Evolutionary conservation across 1,140 invertebrate species (phyloP).

Genomic region (Rhyacophila brunnea): DNA sequence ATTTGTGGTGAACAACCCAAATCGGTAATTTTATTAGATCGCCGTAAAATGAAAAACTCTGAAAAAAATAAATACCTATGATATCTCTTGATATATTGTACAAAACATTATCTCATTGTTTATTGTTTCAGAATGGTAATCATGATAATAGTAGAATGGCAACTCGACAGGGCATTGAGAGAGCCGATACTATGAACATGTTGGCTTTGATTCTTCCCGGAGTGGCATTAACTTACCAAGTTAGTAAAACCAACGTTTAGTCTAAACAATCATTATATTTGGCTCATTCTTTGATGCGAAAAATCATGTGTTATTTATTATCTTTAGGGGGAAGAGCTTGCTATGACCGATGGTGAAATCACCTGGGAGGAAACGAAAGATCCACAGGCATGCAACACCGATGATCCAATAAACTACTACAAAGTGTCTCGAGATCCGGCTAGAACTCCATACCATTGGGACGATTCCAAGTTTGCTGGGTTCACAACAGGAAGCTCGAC

Average conservation of each 20-base stretch:
- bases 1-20: too few relatives aligned
- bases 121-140: constrained; percentile 59
- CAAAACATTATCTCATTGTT: too few relatives aligned
- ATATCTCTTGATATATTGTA: too few relatives aligned
- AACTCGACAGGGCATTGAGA: constrained; percentile 57
- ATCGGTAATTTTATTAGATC: too few relatives aligned
- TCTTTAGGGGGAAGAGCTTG: constrained; percentile 35
- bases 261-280: too few relatives aligned
- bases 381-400: constrained; percentile 46
- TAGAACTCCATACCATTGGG: constrained; percentile 79
- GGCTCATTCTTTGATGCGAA: too few relatives aligned
- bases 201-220: constrained; percentile 71
- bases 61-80: too few relatives aligned
- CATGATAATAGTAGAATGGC: constrained; percentile 65
- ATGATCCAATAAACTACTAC: constrained; percentile 42
- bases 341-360: constrained; percentile 35
- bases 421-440: constrained; percentile 54
- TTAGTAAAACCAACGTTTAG: too few relatives aligned
- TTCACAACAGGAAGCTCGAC: constrained; percentile 58
- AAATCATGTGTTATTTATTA: constrained; percentile 4
- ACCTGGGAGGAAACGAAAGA: constrained; percentile 44
- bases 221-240: constrained; percentile 71
- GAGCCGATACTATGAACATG: constrained; percentile 69
- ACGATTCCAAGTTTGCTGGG: constrained; percentile 62
- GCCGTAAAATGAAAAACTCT: too few relatives aligned